Base-by-base conservation (phyloP, 2,888 invertebrate species). In the Ectobius pallidus region DNA sequence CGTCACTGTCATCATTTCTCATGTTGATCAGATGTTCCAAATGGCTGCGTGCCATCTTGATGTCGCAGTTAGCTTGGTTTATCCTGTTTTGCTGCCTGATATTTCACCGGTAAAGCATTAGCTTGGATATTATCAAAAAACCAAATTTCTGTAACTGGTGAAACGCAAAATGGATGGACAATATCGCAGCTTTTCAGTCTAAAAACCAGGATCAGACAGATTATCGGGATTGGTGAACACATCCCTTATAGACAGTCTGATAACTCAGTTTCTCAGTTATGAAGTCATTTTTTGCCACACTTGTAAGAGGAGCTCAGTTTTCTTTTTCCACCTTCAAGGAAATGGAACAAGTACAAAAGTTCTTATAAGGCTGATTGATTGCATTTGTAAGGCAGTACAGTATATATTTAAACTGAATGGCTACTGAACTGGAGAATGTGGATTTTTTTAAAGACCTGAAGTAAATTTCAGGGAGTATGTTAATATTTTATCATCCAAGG, bases 291-390 rank as follows among this genome's bases (percentile, higher is more conserved):
- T 22, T 46, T 30, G 30, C 32, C 62, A 39, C 65, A 20, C 30
- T 11, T 46, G 25, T 42, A 27, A 7, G 46, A 27, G 46, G 22
- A 65, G 39, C 63, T 63, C 63, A 63, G 42, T 42, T 39, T 63
- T 63, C 25, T 63, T 63, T 62, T 27, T 65, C 46, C 30, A 46
- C 65, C 65, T 65, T 44, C 18, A 65, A 65, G 46, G n/a, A 44
- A 65, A 44, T 46, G 46, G 65, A 65, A 44, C 46, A 65, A 65
- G 65, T 65, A 65, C 65, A 65, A 65, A 65, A 46, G 65, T 65
- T 65, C 65, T 65, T 65, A 65, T 65, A 65, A 65, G 65, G 65
- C 65, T 65, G 65, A 65, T 63, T 63, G 63, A 39, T 44, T 63
- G 63, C 63, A 42, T 63, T 63, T 63, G 63, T 63, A 63, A 22